These are phyloP conservation scores for Tryphoninae sp. DNA, from an alignment of 2,888 invertebrate species.

Conservation along the genomic window DNA sequence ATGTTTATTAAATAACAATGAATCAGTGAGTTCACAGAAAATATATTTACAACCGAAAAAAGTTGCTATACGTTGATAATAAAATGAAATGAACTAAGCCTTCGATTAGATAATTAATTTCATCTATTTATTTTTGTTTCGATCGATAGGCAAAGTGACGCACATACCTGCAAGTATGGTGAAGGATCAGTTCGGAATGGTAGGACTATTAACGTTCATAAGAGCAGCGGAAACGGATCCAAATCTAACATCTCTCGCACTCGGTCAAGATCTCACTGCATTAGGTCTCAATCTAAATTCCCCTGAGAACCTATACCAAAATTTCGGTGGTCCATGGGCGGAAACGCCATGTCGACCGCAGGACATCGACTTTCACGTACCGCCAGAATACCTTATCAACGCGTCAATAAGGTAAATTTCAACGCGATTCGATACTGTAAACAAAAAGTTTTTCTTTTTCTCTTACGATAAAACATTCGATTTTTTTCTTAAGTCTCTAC, in stretches of 20 bases:
- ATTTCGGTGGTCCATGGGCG: constrained; percentile 99
- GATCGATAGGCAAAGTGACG: constrained; percentile 92
- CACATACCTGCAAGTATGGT: constrained; percentile 99
- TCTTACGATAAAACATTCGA: constrained; percentile 9
- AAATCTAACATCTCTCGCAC: constrained; percentile 96
- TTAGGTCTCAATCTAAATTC: constrained; percentile 99
- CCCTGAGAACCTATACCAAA: constrained; percentile 98
- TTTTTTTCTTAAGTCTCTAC: constrained; percentile 8
- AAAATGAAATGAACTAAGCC: too few relatives aligned
- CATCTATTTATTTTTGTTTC: constrained; percentile 57
- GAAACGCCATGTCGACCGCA: constrained; percentile 99
- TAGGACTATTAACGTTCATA: constrained; percentile 98
- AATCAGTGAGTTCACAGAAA: too few relatives aligned
- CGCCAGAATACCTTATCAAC: constrained; percentile 99
- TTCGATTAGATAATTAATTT: constrained; percentile 2
- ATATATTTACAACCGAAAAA: too few relatives aligned
- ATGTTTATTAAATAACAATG: too few relatives aligned
- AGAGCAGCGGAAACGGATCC: constrained; percentile 98
- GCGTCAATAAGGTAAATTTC: constrained; percentile 89
- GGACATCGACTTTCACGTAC: constrained; percentile 99
- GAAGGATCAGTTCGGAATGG: constrained; percentile 99
- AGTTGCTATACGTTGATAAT: too few relatives aligned
- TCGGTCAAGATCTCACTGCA: constrained; percentile 99
- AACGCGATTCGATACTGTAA: background rate
- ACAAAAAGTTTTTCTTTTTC: background rate